Conservation (phyloP, 2,888 invertebrate genomes). For the Scaptomyza tumidula region DNA sequence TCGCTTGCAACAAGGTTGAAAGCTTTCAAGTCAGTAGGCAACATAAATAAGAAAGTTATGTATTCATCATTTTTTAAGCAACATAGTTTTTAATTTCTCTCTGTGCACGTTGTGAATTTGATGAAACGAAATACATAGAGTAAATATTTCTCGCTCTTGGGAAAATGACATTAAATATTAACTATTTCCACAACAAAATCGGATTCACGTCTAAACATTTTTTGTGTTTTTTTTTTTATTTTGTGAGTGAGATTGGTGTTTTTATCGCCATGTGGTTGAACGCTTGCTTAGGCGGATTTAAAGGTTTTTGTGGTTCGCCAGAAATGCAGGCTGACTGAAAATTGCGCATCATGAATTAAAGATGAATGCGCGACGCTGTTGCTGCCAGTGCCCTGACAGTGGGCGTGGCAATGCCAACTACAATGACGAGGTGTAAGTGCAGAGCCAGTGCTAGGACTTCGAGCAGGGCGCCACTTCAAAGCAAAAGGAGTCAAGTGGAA, state of each 20-base stretch:
- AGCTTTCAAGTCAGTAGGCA: background rate
- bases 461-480: conserved; percentile 52
- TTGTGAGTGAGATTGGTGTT: background rate
- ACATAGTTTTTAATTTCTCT: background rate
- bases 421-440: conserved; percentile 48
- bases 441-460: conserved; percentile 1
- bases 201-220: conserved; percentile 4
- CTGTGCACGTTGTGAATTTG: background rate
- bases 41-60: background rate
- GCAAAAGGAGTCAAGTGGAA: conserved; percentile 44
- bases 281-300: conserved; percentile 17
- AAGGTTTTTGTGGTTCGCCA: conserved; percentile 26
- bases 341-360: conserved; percentile 73
- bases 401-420: conserved; percentile 52
- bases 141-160: background rate
- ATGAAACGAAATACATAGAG: background rate
- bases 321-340: conserved; percentile 41
- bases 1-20: background rate
- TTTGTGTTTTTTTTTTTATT: background rate
- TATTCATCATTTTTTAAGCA: no score
- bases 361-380: conserved; percentile 54
- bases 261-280: conserved; percentile 3
- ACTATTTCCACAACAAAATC: background rate
- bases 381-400: conserved; percentile 21
- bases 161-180: background rate